These are phyloP conservation scores for Strigamia transsilvanica DNA, from an alignment of 2,888 invertebrate species.

Conservation along the genomic window DNA sequence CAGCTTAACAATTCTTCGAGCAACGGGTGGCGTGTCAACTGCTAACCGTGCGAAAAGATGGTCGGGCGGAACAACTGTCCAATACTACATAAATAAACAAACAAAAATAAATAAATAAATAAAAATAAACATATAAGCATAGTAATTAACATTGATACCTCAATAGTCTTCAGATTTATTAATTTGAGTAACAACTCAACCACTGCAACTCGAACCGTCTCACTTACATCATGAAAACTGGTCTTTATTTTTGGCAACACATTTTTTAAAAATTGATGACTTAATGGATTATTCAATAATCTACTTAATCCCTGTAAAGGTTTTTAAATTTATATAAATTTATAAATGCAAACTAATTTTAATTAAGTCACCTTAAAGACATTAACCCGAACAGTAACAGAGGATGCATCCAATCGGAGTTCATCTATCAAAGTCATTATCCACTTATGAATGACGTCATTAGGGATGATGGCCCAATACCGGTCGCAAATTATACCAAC, in stretches of 20 bases:
- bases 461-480: slow-evolving; percentile 10
- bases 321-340: not conserved
- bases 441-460: not conserved
- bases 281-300: slow-evolving; percentile 20
- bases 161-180: not conserved
- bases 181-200: slow-evolving; percentile 42
- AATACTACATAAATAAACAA: slow-evolving; percentile 23
- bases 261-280: not conserved
- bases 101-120: not conserved
- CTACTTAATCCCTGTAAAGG: not conserved
- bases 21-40: not conserved
- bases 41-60: slow-evolving; percentile 18
- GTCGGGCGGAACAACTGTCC: slow-evolving; percentile 33
- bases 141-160: slow-evolving; percentile 15
- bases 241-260: not conserved
- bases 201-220: slow-evolving; percentile 11
- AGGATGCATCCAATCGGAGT: not conserved
- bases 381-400: not conserved
- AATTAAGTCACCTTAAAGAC: slow-evolving; percentile 22
- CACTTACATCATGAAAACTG: slow-evolving; percentile 16
- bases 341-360: not conserved
- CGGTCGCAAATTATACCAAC: not conserved
- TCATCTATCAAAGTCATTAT: not conserved
- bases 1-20: slow-evolving; percentile 22
- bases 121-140: not conserved